These are phyloP conservation scores for Clarias batrachus DNA, from an alignment of 2,113 vertebrate species.

Conservation along the genomic window DNA sequence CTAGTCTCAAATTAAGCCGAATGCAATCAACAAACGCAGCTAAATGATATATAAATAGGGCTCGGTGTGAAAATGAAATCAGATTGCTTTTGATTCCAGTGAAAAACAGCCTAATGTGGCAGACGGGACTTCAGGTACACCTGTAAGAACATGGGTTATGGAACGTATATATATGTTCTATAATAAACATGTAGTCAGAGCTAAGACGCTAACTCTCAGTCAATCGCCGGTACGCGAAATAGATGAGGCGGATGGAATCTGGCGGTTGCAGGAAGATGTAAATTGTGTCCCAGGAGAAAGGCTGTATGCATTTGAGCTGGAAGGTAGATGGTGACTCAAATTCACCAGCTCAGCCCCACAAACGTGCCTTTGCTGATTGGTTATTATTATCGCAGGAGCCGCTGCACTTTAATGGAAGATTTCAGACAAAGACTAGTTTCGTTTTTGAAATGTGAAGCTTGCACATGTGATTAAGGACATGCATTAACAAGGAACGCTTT, in stretches of 20 bases:
- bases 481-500: background rate
- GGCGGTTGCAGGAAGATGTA: background rate
- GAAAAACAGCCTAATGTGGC: background rate
- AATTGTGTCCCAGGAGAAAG: slow-evolving; percentile 1
- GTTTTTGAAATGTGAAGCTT: background rate
- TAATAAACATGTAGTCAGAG: background rate
- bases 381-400: background rate
- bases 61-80: background rate
- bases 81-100: background rate
- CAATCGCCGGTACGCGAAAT: background rate
- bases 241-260: slow-evolving; percentile 1
- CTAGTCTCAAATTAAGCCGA: background rate
- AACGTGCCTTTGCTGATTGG: background rate
- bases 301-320: background rate
- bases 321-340: background rate
- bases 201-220: background rate
- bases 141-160: background rate
- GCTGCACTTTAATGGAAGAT: background rate
- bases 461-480: background rate
- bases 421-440: background rate
- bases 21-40: background rate
- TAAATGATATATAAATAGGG: background rate
- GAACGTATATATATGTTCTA: background rate
- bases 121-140: background rate
- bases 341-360: background rate